Base-by-base conservation (phyloP, 2,113 vertebrate species). In the Puntigrus tetrazona region DNA sequence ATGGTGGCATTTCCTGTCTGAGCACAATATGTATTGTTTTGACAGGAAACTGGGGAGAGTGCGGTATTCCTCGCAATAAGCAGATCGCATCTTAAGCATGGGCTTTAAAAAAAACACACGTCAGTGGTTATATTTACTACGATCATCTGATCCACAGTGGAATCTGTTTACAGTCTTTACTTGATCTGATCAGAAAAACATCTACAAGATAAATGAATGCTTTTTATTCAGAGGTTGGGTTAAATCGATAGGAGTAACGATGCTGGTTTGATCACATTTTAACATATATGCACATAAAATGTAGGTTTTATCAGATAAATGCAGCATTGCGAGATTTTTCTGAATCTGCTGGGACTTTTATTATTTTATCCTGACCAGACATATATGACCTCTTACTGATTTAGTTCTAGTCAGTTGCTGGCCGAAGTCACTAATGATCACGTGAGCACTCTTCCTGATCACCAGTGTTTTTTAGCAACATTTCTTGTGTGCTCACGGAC, bases 1-100 rank as follows among this genome's bases (percentile, higher is more conserved):
- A n/a, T 8, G 4, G 8, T 5, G 14, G 43, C 20, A 38, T 78
- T 65, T 84, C 74, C 83, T 57, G 22, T 41, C 3, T 67, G 43
- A 14, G 11, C 63, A 78, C 83, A 84, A 84, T 78, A 69, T 36
- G 16, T 29, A 70, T 84, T 78, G 61, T 78, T n/a, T 84, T 25
- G 27, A 43, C 61, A 84, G 83, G 75, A 84, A 84, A 52, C 1
- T 45, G 1, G 36, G 61, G 45, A 57, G 75, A 78, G 67, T 67
- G 83, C 25, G 47, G 75, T 77, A 45, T 77, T 77, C 47, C 57
- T 77, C 63, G 87, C 73, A 29, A 90, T 88, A 90, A 89, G 75
- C 57, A 31, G n/a, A 78, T 84, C 88, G 76, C 86, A 50, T 85
- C 25, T 83, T 38, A 41, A 43, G 20, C 77, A 16, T 2, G 1